Evolutionary conservation across 2,888 invertebrate species (phyloP), one percentile per base, ranked within the genome.

Genomic region (Oscheius sp.): DNA sequence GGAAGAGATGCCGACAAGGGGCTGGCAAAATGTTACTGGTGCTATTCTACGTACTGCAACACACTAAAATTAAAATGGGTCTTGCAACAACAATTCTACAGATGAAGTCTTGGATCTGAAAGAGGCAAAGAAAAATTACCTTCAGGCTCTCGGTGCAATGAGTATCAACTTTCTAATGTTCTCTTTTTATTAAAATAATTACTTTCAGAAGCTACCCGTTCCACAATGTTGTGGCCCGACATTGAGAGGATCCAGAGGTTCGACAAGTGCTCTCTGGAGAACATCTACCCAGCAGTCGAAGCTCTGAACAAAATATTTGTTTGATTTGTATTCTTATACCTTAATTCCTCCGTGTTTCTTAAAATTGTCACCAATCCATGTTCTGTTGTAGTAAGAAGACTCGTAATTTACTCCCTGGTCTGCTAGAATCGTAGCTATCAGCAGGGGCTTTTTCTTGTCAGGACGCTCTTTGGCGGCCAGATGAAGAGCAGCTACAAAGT

Each of bases 281-380:
- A 81, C 80, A 2, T 63, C 10, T 11, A 70, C 21, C 85, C 85
- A 85, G 59, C 85, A 85, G 32, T 83, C 76, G 74, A 82, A 85
- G 2, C 73, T 63, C 74, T 74, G 73, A 58, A 70, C 60, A 13
- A 7, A 33, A 21, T 21, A 21, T 21, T 21, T 21, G 21, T 21
- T 21, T 21, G 21, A 21, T 21, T 21, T 21, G 21, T 21, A 21
- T 21, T 13, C 11, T 47, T 32, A 55, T 9, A 80, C 79, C 70
- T 70, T 29, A 5, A 85, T 33, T n/a, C 84, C 84, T 1, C 85
- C 85, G 48, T 85, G 85, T 13, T 50, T 48, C 50, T 48, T 47
- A 66, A 85, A 85, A 13, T 80, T 78, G 48, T 77, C 65, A 1
- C 55, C 58, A 59, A 85, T 81, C 85, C 85, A 85, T n/a, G 70